These are phyloP conservation scores for Limnephilus lunatus DNA, from an alignment of 2,888 invertebrate genomes.

Conservation along the genomic window DNA sequence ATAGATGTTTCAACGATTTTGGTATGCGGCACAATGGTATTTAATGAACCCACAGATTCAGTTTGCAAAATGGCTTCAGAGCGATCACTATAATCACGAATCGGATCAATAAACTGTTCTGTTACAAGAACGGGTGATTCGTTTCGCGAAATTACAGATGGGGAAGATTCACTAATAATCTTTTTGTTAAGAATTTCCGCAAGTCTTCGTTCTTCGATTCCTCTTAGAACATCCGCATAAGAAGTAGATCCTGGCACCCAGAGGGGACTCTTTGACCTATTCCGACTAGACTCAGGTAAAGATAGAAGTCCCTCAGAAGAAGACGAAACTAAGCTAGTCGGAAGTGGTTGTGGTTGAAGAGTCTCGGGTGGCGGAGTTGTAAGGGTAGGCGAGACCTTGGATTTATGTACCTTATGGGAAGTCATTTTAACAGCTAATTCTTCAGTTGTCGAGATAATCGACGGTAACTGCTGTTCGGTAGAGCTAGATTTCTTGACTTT, in stretches of 20 bases:
- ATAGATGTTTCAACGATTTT: not conserved
- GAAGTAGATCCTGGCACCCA: conserved; percentile 86
- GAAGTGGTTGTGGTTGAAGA: conserved; percentile 55
- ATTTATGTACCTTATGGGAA: conserved; percentile 18
- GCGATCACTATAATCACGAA: conserved; percentile 23
- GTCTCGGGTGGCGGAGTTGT: conserved; percentile 64
- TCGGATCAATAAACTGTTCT: conserved; percentile 5
- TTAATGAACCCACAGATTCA: conserved; percentile 11
- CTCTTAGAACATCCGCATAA: conserved; percentile 88
- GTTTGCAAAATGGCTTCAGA: conserved; percentile 2
- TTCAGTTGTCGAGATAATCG: not conserved
- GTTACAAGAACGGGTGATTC: conserved; percentile 21
- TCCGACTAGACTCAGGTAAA: conserved; percentile 69
- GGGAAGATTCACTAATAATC: conserved; percentile 51
- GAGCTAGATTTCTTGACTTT: conserved; percentile 31
- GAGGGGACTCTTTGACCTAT: conserved; percentile 83
- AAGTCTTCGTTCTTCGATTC: conserved; percentile 70
- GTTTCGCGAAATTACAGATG: conserved; percentile 45
- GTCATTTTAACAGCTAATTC: not conserved
- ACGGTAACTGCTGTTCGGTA: not conserved
- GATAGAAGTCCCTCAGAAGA: conserved; percentile 62
- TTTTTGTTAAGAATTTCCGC: conserved; percentile 32
- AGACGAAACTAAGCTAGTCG: conserved; percentile 64
- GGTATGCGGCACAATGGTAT: conserved; percentile 4
- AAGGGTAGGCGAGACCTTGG: conserved; percentile 52